These are phyloP conservation scores for Pangasius macronema DNA, from an alignment of 2,797 vertebrate genomes.

Conservation along the genomic window DNA sequence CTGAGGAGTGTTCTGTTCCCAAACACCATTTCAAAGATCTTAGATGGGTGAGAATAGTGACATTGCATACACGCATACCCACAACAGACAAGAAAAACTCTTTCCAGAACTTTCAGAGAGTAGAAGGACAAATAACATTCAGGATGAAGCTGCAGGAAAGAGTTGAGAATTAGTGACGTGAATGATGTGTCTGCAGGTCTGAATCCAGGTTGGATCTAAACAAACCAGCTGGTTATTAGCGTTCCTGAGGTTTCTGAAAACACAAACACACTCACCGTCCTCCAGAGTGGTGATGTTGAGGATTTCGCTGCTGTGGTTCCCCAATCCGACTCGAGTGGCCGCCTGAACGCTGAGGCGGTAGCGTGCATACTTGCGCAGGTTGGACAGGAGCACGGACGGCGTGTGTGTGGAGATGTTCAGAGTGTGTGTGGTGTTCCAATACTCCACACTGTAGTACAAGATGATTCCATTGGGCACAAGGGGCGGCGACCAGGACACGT, in stretches of 20 bases:
- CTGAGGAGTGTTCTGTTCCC: not conserved
- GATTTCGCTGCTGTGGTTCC: constrained; percentile 78
- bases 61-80: not conserved
- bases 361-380: constrained; percentile 77
- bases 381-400: constrained; percentile 64
- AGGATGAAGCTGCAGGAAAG: constrained; percentile 4
- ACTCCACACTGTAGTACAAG: constrained; percentile 72
- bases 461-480: constrained; percentile 75
- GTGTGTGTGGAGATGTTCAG: constrained; percentile 72
- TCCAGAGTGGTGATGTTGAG: constrained; percentile 83
- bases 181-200: not conserved
- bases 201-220: constrained; percentile 8
- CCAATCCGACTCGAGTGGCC: constrained; percentile 72
- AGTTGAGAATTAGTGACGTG: not conserved
- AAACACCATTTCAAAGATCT: not conserved
- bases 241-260: not conserved
- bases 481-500: constrained; percentile 76
- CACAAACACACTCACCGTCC: constrained; percentile 72
- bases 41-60: not conserved
- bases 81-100: not conserved
- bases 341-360: constrained; percentile 74
- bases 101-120: not conserved
- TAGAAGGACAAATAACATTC: not conserved
- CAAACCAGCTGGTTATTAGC: not conserved
- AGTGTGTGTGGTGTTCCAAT: constrained; percentile 78